These are phyloP conservation scores for Mythimna pallens DNA, from an alignment of 2,888 invertebrate species.

Conservation along the genomic window DNA sequence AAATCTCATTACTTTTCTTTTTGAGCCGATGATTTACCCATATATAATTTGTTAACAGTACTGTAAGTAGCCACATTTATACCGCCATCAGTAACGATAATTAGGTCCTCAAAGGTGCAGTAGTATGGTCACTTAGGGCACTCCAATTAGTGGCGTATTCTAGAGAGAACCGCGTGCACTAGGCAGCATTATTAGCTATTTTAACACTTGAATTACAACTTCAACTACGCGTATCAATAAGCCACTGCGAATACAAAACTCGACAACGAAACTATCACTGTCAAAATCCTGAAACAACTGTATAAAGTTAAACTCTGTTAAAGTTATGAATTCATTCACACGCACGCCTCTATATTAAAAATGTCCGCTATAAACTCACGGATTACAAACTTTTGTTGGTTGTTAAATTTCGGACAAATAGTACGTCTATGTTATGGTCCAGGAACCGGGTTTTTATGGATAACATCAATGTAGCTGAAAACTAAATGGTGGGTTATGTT, in stretches of 20 bases:
- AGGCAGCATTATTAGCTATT: neutral
- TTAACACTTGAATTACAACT: neutral
- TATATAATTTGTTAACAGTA: neutral
- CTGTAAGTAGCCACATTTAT: neutral
- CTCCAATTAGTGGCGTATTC: neutral
- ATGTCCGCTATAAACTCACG: slow-evolving; percentile 60
- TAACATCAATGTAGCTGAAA: slow-evolving; percentile 39
- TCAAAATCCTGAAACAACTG: slow-evolving; percentile 29
- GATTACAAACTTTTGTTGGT: slow-evolving; percentile 62
- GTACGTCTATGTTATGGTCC: slow-evolving; percentile 29
- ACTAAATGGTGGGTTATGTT: slow-evolving; percentile 37
- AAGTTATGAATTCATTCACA: slow-evolving; percentile 58
- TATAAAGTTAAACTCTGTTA: slow-evolving; percentile 17
- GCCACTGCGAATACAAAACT: neutral
- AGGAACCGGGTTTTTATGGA: slow-evolving; percentile 38
- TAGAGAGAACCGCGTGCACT: neutral
- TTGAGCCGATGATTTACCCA: neutral
- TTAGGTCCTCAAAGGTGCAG: neutral
- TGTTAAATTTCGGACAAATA: slow-evolving; percentile 52
- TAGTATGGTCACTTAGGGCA: neutral
- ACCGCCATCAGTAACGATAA: neutral
- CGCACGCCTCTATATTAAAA: slow-evolving; percentile 60
- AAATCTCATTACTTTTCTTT: neutral
- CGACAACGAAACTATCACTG: neutral
- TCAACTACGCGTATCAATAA: neutral